Evolutionary conservation across 2,113 vertebrate genomes (phyloP), one percentile per base, ranked within the genome.

Genomic region (Platycercus adscitus): DNA sequence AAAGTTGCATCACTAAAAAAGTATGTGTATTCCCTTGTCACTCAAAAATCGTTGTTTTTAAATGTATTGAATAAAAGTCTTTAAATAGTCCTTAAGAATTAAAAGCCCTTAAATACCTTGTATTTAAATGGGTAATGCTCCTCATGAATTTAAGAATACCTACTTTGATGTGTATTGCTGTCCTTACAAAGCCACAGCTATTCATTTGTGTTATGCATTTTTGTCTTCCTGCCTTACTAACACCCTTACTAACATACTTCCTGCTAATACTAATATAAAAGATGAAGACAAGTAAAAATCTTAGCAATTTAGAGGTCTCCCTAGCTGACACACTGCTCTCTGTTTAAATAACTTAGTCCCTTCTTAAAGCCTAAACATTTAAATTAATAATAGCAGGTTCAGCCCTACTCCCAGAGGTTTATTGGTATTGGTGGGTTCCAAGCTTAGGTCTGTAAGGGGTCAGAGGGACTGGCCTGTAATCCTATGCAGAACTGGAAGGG

Each of bases 401-500:
- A 76, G 7, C 4, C 8, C 23, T 44, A 3, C 46, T 81, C 26
- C 83, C 55, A 49, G 49, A 68, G 58, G 9, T 10, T 82, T 5
- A 26, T 25, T 0, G 1, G 17, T 3, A 1, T 20, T 56, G 28
- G 8, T 26, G 2, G 5, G 13, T 39, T 85, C 76, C 43, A 58
- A 28, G 41, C 13, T 68, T 25, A 73, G 49, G 35, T 46, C 35
- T 81, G 60, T 28, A 64, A 43, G 23, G 10, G 19, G 14, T 72
- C 53, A 17, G 41, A 29, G 37, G 33, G 53, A 47, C 21, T 43
- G 21, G 17, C 44, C 19, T 1, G 2, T 7, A 24, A 26, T 78
- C 35, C 25, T 31, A 21, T n/a, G 68, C 25, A 66, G 56, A 66
- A 35, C 16, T 44, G 44, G 68, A 84, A 69, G 31, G 52, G 17